Evolutionary conservation across 2,113 vertebrate genomes (phyloP), one percentile per base, ranked within the genome.

Genomic region (Bostrychus sinensis): DNA sequence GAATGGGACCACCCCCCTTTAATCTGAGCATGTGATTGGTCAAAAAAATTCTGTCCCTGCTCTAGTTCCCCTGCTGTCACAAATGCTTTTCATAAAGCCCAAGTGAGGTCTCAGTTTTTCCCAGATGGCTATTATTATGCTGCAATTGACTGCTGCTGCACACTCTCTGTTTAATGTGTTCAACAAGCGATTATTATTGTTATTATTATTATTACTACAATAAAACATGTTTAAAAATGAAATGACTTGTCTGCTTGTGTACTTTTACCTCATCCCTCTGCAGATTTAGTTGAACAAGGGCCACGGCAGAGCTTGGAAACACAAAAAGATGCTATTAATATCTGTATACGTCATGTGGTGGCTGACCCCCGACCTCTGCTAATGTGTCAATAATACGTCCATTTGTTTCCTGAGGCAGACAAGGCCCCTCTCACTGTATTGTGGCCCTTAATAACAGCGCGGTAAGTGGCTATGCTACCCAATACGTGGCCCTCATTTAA

Each of bases 401-500:
- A 66, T 84, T 80, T 67, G 45, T 87, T 86, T 86, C 57, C 64
- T 48, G 25, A 45, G 8, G 51, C 57, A 66, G 70, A 72, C 66
- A 63, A 62, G 61, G 62, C 39, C 17, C 7, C 9, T 38, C 70
- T 46, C 76, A 71, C 71, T 62, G 68, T 66, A 65, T 42, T 57
- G 69, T 39, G 57, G 32, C 38, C 61, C 75, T 78, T 86, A 84
- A 86, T 83, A 83, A 75, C 70, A 73, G 66, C 70, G 37, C 65
- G 48, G 23, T 78, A 71, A 82, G 73, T 76, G 69, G 70, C 72
- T 66, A 61, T 42, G 71, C 79, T 75, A 83, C 84, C 67, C 62
- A 86, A 85, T 86, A 67, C 45, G 42, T 28, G 51, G 66, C 66
- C 75, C 74, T 88, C 75, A 75, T 91, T 90, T 87, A 85, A 89